Evolutionary conservation across 2,888 invertebrate genomes (phyloP).

Genomic region (Dynastes tityus): DNA sequence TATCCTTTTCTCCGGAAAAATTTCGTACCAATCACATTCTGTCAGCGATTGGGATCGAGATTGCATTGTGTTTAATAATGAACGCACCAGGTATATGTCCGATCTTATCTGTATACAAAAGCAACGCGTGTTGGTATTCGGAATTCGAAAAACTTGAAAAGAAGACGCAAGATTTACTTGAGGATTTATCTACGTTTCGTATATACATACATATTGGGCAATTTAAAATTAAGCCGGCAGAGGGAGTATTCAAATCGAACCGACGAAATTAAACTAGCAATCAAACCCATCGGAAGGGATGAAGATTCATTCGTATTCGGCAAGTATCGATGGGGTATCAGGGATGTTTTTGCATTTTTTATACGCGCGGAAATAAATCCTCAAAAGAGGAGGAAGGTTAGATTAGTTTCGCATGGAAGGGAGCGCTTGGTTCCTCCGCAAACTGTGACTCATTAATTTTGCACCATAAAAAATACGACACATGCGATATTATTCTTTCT

Average conservation of each 20-base stretch:
- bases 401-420: conserved; percentile 37
- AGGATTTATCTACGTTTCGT: background rate
- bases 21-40: conserved; percentile 20
- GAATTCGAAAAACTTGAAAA: conserved; percentile 30
- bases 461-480: conserved; percentile 55
- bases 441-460: conserved; percentile 51
- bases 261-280: conserved; percentile 35
- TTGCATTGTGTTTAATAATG: conserved; percentile 33
- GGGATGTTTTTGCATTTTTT: conserved; percentile 56
- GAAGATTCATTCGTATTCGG: conserved; percentile 3
- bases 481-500: conserved; percentile 55
- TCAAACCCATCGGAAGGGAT: conserved; percentile 2
- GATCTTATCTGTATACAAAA: conserved; percentile 23
- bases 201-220: too few relatives aligned
- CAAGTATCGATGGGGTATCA: conserved; percentile 54
- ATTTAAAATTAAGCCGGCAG: background rate
- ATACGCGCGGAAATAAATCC: conserved; percentile 59
- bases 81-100: conserved; percentile 18
- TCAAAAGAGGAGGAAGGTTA: conserved; percentile 4
- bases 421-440: conserved; percentile 21
- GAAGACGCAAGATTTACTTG: background rate
- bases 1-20: conserved; percentile 18
- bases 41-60: conserved; percentile 12
- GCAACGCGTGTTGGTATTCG: background rate
- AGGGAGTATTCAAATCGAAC: conserved; percentile 5